Evolutionary conservation across 2,113 vertebrate genomes (phyloP).

Genomic region (Garra rufa): DNA sequence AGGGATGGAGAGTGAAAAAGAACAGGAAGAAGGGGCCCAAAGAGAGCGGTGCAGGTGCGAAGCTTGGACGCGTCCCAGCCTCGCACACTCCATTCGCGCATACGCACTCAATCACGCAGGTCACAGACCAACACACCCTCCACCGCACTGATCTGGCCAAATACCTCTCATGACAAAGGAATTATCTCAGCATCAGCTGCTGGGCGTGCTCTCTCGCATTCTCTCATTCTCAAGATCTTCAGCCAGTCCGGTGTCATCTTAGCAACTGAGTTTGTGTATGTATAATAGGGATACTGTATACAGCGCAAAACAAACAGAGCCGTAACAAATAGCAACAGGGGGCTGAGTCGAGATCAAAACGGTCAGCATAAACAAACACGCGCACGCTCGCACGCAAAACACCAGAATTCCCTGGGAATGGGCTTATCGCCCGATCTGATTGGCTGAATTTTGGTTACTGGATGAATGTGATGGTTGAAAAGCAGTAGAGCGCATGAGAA

Average conservation of each 20-base stretch:
- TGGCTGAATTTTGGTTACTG: constrained; percentile 23
- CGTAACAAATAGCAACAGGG: constrained; percentile 49
- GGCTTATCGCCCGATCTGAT: constrained; percentile 41
- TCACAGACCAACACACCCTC: constrained; percentile 46
- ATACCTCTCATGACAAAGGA: constrained; percentile 51
- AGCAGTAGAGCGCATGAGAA: constrained; percentile 31
- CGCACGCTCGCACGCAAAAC: constrained; percentile 38
- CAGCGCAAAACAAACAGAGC: constrained; percentile 41
- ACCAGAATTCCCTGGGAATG: constrained; percentile 36
- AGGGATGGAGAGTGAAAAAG: constrained; percentile 18
- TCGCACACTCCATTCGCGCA: constrained; percentile 41
- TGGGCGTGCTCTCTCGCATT: constrained; percentile 7
- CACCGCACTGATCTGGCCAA: constrained; percentile 32
- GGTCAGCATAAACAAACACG: constrained; percentile 36
- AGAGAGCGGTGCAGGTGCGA: constrained; percentile 63
- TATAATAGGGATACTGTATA: constrained; percentile 44
- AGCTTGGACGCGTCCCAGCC: constrained; percentile 50
- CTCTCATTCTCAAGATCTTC: constrained; percentile 27
- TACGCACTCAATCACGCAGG: constrained; percentile 19
- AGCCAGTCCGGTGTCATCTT: constrained; percentile 29
- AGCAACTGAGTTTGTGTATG: constrained; percentile 42
- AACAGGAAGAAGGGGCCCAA: constrained; percentile 44
- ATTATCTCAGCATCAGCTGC: constrained; percentile 60
- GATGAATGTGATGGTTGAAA: constrained; percentile 45
- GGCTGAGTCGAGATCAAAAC: constrained; percentile 32